These are phyloP conservation scores for Diplodus sargus DNA, from an alignment of 2,797 vertebrate species.

Conservation along the genomic window DNA sequence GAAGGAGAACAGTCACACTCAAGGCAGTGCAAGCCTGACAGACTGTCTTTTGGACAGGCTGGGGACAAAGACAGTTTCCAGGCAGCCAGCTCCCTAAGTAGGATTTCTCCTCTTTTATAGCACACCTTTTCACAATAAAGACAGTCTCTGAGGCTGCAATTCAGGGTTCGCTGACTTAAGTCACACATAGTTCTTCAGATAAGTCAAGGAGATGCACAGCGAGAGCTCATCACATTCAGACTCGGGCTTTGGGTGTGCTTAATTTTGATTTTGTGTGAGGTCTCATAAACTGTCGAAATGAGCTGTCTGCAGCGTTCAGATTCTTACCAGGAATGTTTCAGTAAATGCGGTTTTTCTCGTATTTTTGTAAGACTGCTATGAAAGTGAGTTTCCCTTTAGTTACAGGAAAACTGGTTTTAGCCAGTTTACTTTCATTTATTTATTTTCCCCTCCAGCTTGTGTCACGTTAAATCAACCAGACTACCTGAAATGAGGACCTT, in stretches of 20 bases:
- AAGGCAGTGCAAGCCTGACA: constrained; percentile 67
- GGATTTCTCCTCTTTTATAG: constrained; percentile 65
- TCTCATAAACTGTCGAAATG: constrained; percentile 36
- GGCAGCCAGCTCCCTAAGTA: constrained; percentile 64
- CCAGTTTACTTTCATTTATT: constrained; percentile 28
- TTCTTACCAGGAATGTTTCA: constrained; percentile 27
- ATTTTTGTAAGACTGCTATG: constrained; percentile 18
- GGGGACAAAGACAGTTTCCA: constrained; percentile 67
- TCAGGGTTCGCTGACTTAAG: constrained; percentile 46
- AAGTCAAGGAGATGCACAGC: constrained; percentile 36
- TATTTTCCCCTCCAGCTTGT: constrained; percentile 11
- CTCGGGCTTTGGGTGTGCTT: constrained; percentile 35
- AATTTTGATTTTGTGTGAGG: constrained; percentile 49
- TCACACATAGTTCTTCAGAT: constrained; percentile 46
- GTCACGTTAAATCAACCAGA: constrained; percentile 36
- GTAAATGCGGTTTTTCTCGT: constrained; percentile 11
- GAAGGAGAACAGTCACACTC: constrained; percentile 83
- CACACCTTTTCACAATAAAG: constrained; percentile 62
- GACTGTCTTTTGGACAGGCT: constrained; percentile 72
- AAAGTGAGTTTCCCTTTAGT: constrained; percentile 39
- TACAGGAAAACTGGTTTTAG: constrained; percentile 36
- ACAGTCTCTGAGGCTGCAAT: constrained; percentile 43
- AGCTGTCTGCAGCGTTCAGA: constrained; percentile 31
- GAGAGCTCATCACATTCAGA: constrained; percentile 35
- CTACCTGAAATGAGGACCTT: constrained; percentile 22